phyloP scores from a whole-genome alignment of 1,140 invertebrate species.

The Drosophila punjabiensis region DNA sequence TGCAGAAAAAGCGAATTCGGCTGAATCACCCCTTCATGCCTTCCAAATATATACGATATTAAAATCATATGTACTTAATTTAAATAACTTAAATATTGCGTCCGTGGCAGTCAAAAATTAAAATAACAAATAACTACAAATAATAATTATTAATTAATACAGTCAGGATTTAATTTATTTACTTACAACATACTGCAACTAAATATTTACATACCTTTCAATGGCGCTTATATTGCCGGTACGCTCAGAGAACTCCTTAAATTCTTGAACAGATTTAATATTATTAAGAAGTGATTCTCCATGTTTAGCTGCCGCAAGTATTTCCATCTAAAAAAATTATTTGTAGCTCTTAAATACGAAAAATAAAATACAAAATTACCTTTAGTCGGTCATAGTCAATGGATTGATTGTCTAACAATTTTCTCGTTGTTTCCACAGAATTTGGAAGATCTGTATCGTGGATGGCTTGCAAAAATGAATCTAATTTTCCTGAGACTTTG shows the following conservation, averaged over 20 bases:
- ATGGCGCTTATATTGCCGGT: constrained; percentile 96
- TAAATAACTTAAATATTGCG: no score
- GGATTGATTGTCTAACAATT: constrained; percentile 89
- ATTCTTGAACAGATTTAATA: constrained; percentile 87
- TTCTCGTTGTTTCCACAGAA: constrained; percentile 91
- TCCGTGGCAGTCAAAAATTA: no score
- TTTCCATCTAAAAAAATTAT: constrained; percentile 88
- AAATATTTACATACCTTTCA: constrained; percentile 89
- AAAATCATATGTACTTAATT: no score
- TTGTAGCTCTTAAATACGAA: background rate
- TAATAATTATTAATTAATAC: no score
- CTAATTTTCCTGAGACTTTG: constrained; percentile 93
- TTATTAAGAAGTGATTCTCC: constrained; percentile 93
- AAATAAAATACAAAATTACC: constrained; percentile 33
- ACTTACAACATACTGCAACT: background rate
- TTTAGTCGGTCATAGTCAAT: constrained; percentile 89
- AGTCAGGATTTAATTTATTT: no score
- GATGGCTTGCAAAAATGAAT: constrained; percentile 94
- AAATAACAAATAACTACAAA: no score
- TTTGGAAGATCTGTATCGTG: constrained; percentile 94
- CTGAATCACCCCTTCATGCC: no score
- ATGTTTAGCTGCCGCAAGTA: constrained; percentile 92
- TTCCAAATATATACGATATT: no score
- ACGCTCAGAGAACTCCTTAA: constrained; percentile 87
- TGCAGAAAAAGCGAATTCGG: no score